Conservation (phyloP, 2,888 invertebrate genomes). For the Pristionchus arcanus region DNA sequence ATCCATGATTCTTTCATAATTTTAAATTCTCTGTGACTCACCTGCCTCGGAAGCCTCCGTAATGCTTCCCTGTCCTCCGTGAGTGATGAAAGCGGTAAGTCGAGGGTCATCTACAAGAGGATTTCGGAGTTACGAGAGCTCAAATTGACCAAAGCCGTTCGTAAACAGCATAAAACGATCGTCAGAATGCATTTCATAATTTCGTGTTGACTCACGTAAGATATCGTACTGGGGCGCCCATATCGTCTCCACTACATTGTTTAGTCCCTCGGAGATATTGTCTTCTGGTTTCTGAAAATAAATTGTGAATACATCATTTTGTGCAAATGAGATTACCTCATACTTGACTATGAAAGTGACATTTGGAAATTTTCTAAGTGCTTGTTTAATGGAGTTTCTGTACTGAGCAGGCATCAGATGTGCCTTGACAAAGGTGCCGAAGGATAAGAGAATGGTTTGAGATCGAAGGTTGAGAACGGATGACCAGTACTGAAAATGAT, state of each 20-base stretch:
- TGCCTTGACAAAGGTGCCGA: constrained; percentile 42
- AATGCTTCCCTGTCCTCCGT: constrained; percentile 44
- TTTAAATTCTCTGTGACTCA: background rate
- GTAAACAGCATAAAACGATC: background rate
- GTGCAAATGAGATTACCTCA: constrained; percentile 1
- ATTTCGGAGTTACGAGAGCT: background rate
- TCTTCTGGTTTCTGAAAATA: background rate
- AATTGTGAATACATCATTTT: background rate
- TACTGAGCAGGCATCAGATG: constrained; percentile 17
- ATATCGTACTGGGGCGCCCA: constrained; percentile 44
- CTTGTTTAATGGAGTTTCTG: background rate
- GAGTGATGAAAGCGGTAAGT: constrained; percentile 51
- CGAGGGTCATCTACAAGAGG: constrained; percentile 23
- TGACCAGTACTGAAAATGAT: constrained; percentile 28
- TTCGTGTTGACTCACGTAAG: background rate
- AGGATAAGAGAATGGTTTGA: constrained; percentile 22
- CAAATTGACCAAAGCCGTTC: background rate
- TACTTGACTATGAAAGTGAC: constrained; percentile 46
- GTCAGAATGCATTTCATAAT: background rate
- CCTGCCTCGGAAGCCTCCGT: constrained; percentile 42
- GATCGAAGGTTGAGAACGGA: background rate
- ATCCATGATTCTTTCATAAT: too few relatives aligned
- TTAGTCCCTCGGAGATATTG: constrained; percentile 5
- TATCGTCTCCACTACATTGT: background rate
- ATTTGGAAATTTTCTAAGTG: background rate